These are phyloP conservation scores for Coreius guichenoti DNA, from an alignment of 2,797 vertebrate species.

Conservation along the genomic window DNA sequence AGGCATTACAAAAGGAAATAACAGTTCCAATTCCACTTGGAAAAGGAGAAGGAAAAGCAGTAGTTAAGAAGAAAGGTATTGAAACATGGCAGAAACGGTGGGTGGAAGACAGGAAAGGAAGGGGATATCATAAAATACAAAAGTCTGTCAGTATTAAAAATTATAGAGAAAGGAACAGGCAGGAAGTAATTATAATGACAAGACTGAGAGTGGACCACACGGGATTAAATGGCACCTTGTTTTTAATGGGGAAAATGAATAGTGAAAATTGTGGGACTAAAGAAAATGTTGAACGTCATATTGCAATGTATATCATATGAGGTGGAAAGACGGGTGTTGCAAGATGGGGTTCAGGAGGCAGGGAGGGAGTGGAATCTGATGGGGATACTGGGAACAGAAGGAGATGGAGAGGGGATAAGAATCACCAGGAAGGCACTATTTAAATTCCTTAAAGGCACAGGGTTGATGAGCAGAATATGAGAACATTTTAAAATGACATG, in stretches of 20 bases:
- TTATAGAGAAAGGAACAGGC: neutral
- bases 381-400: too few relatives aligned
- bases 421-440: too few relatives aligned
- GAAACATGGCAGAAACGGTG: neutral
- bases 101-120: neutral
- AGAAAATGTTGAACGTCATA: neutral
- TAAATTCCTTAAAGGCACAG: too few relatives aligned
- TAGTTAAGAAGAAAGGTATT: neutral
- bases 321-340: neutral
- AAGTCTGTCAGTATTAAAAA: neutral
- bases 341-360: neutral
- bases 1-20: too few relatives aligned
- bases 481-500: too few relatives aligned
- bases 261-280: neutral
- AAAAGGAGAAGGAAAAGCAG: neutral
- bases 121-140: neutral
- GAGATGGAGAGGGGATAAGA: too few relatives aligned
- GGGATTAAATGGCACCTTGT: neutral
- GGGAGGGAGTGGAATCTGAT: too few relatives aligned
- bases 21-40: too few relatives aligned
- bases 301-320: neutral
- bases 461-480: too few relatives aligned
- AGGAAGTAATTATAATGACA: neutral
- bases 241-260: neutral
- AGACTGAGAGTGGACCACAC: too few relatives aligned